A percentile compares a stretch with the other conserved stretches of the same genome.
Evolutionary conservation across 2,797 vertebrate genomes (phyloP).

Genomic region (Sebastes matsubarae): DNA sequence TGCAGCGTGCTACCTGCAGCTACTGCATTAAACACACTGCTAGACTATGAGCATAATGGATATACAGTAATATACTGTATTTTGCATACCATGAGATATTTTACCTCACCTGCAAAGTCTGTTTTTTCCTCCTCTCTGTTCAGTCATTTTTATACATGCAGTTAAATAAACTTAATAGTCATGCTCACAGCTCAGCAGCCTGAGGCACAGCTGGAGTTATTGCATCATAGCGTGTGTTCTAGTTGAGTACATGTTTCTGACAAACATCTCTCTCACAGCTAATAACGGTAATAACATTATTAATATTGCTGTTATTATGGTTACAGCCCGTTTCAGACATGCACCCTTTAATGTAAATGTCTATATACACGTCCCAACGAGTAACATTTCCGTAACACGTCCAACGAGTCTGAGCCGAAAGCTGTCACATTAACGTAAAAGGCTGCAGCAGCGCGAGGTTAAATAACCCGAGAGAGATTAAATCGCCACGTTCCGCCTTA

Average conservation of each 20-base stretch:
- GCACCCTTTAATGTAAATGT: not conserved
- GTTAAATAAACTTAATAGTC: slow-evolving; percentile 8
- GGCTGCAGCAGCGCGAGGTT: not conserved
- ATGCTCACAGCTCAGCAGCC: not conserved
- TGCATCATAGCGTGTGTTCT: not conserved
- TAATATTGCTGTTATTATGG: not conserved
- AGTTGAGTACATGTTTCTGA: not conserved
- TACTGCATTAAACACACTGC: not conserved
- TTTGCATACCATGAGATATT: not conserved
- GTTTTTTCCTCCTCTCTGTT: not conserved
- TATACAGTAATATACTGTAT: not conserved
- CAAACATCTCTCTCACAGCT: not conserved
- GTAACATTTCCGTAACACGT: not conserved
- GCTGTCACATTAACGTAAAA: not conserved
- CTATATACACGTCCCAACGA: not conserved
- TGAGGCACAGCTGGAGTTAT: not conserved
- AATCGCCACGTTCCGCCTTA: not conserved
- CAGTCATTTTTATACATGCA: slow-evolving; percentile 6
- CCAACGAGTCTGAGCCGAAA: not conserved
- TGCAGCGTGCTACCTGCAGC: slow-evolving; percentile 6
- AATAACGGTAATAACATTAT: not conserved
- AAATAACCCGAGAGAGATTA: not conserved
- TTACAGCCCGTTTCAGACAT: not conserved
- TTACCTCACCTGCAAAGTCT: not conserved
- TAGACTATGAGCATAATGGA: not conserved